These are phyloP conservation scores for Chironomus striatipennis DNA, from an alignment of 1,140 invertebrate species.

Conservation along the genomic window DNA sequence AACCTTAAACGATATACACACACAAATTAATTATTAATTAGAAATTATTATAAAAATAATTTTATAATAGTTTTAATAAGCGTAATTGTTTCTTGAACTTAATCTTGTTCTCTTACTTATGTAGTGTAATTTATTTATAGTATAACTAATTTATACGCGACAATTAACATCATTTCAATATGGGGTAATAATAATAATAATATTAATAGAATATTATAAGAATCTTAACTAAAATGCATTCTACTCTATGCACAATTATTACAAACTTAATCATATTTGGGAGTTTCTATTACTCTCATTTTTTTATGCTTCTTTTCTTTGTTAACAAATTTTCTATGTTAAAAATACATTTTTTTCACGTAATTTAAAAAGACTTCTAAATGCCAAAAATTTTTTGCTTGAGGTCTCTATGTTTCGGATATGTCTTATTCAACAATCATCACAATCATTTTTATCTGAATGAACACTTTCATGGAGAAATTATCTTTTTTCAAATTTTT, in stretches of 20 bases:
- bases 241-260: background rate
- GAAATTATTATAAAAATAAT: slow-evolving; percentile 2
- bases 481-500: background rate
- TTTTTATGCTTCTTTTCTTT: background rate
- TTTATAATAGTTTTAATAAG: slow-evolving; percentile 4
- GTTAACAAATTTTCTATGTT: background rate
- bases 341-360: slow-evolving; percentile 8
- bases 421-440: slow-evolving; percentile 3
- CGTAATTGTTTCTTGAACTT: background rate
- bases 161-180: background rate
- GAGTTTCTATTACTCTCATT: background rate
- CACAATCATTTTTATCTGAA: slow-evolving; percentile 1
- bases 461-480: background rate
- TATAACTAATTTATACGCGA: background rate
- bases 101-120: slow-evolving; percentile 1
- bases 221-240: background rate
- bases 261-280: background rate
- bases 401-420: slow-evolving; percentile 11
- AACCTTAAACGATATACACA: background rate
- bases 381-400: background rate
- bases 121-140: background rate
- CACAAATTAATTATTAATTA: background rate
- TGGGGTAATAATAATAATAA: background rate
- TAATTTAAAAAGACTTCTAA: slow-evolving; percentile 9
- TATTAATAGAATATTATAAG: background rate